Evolutionary conservation across 1,140 invertebrate species (phyloP), one percentile per base, ranked within the genome.

Genomic region (Trachymyrmex cornetzi): DNA sequence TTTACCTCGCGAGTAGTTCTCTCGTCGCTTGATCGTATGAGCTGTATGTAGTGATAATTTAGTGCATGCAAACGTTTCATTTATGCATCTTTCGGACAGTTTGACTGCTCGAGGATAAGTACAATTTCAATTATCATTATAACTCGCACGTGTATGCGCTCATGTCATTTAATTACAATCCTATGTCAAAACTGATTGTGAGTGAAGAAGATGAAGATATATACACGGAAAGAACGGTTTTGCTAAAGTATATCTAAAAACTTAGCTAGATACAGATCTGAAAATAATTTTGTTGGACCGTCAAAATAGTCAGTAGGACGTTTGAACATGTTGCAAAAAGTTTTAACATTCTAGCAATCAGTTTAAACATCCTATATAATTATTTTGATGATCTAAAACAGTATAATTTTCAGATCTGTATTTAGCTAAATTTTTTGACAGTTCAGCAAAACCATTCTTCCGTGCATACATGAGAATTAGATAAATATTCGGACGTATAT

Each of bases 81-180:
- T 50, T 50, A 9, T 50, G 6, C 22, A 3, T 14, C 38, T 50
- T 24, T 69, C 38, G 6, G 38, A 69, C 38, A 44, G 14, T 24
- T 69, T 24, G 22, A 24, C 5, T 38, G 34, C 16, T 24, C 38
- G 64, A 24, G 38, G 9, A 2, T 50, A 48, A 3, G 64, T 48
- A 69, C 50, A 5, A 16, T 48, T 48, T 69, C 22, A 69, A 48
- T 69, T 50, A 69, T 69, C 34, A 0, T 34, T 66, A 66, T 34
- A 34, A 66, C 14, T 69, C 11, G 22, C 22, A 34, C 2, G 19
- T 6, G 22, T 12, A 9, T 24, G 7, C 4, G 14, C 7, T 24
- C 27, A n/a, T 24, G 61, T 77, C 16, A 77, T 44, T 57, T 38
- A 61, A 61, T 19, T 77, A 7, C 57, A 63, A 61, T 63, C 1